Percentiles rank a stretch among this genome's conserved stretches.
phyloP scores from a whole-genome alignment of 2,797 vertebrate genomes.

The Mormyrops attenuatus region DNA sequence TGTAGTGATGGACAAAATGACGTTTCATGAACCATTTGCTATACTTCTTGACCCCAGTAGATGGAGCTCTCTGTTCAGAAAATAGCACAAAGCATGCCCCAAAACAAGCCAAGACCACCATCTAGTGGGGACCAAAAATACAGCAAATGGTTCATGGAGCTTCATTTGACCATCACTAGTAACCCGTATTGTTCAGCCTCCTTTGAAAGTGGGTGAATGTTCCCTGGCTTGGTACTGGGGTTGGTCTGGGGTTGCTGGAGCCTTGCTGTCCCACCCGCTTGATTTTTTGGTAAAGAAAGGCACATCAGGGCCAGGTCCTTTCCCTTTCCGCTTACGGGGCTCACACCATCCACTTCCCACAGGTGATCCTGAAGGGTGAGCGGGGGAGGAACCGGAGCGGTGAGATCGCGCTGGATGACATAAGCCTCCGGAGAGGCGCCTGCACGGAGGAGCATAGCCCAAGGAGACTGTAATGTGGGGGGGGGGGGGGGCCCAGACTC shows the following conservation, averaged over 20 bases:
- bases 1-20: neutral
- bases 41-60: neutral
- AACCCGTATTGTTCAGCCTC: neutral
- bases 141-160: neutral
- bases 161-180: neutral
- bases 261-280: neutral
- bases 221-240: neutral
- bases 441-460: conserved; percentile 76
- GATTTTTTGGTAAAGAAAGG: neutral
- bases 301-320: neutral
- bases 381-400: conserved; percentile 72
- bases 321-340: neutral
- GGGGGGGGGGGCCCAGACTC: neutral
- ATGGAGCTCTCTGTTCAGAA: neutral
- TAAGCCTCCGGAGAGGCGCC: conserved; percentile 77
- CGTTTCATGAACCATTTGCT: neutral
- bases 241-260: neutral
- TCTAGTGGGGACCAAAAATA: neutral
- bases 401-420: conserved; percentile 86
- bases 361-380: conserved; percentile 94
- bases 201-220: neutral
- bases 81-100: neutral
- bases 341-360: conserved; percentile 24
- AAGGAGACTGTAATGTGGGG: conserved; percentile 61
- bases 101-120: neutral